Base-by-base conservation (phyloP, 2,797 vertebrate genomes). In the Astyanax mexicanus region DNA sequence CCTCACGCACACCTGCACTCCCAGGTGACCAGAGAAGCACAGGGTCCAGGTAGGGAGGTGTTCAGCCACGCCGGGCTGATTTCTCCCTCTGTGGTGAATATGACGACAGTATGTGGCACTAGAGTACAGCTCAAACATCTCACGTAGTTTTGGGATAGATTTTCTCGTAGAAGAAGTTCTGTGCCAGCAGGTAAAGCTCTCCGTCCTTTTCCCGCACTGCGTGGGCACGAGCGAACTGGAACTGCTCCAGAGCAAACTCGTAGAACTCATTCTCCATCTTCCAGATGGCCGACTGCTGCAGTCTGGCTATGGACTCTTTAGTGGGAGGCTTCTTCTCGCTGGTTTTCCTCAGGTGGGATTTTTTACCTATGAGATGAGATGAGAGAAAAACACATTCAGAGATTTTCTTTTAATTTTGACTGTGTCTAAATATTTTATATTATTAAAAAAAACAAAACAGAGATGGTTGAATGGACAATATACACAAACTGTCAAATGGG, bases 231-330 rank as follows among this genome's bases (percentile, higher is more conserved):
- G 98, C 95, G 70, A 99, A 99, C 88, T 99, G 96, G 92, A 99
- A 99, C 89, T 99, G 98, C 92, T 99, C 98, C 83, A 99, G 90
- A 1, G 98, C 97, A 92, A 99, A 99, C 89, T 99, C 98, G 51
- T 99, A 99, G 91, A 99, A 99, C 88, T 99, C 97, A 10, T 98
- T 99, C 89, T 99, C 98, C 97, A 99, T 98, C 91, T 98, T 99
- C 98, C 98, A 99, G 86, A 99, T 96, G 90, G 94, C 92, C 0
- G 98, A 99, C 85, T 98, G 97, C 88, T 99, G 98, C 69, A 99
- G 93, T 86, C 96, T 98, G 78, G 95, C 93, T 69, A 96, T 96
- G 13, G 98, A 98, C 91, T 99, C 98, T 88, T 97, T 98, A 37
- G 96, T 98, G 73, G 98, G 96, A 23, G 97, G 95, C 80, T 99